Percentiles rank a stretch among this genome's conserved stretches.
phyloP scores from a whole-genome alignment of 2,888 invertebrate genomes.

The Rugalucina vietnamica region DNA sequence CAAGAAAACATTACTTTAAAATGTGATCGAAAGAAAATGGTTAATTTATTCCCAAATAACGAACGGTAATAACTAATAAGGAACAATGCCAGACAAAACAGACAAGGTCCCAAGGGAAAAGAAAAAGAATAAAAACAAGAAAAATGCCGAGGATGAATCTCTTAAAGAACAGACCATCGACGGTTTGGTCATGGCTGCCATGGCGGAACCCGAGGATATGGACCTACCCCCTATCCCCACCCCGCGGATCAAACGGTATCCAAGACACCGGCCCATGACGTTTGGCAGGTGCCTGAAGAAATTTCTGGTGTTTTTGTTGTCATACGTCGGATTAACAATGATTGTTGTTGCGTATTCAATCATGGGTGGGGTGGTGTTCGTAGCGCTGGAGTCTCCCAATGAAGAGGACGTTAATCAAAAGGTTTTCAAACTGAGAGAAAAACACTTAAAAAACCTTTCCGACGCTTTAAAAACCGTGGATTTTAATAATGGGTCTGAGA shows the following conservation, averaged over 20 bases:
- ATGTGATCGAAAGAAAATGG: background rate
- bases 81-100: background rate
- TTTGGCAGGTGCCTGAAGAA: slow-evolving; percentile 78
- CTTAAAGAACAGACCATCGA: background rate
- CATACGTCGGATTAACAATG: slow-evolving; percentile 97
- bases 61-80: background rate
- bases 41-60: background rate
- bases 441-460: background rate
- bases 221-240: background rate
- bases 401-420: slow-evolving; percentile 67
- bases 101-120: background rate
- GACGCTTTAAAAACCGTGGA: background rate
- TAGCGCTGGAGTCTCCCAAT: slow-evolving; percentile 87
- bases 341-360: slow-evolving; percentile 95
- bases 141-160: background rate
- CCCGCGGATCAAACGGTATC: background rate
- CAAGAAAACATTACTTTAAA: too few relatives aligned
- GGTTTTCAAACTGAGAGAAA: slow-evolving; percentile 38
- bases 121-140: slow-evolving; percentile 1
- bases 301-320: slow-evolving; percentile 96
- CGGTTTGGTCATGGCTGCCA: background rate
- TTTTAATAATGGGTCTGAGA: slow-evolving; percentile 78
- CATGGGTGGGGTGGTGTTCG: slow-evolving; percentile 96
- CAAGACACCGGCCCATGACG: background rate
- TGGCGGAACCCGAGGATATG: background rate